phyloP scores from a whole-genome alignment of 2,888 invertebrate species.

The Notocelia uddmanniana region DNA sequence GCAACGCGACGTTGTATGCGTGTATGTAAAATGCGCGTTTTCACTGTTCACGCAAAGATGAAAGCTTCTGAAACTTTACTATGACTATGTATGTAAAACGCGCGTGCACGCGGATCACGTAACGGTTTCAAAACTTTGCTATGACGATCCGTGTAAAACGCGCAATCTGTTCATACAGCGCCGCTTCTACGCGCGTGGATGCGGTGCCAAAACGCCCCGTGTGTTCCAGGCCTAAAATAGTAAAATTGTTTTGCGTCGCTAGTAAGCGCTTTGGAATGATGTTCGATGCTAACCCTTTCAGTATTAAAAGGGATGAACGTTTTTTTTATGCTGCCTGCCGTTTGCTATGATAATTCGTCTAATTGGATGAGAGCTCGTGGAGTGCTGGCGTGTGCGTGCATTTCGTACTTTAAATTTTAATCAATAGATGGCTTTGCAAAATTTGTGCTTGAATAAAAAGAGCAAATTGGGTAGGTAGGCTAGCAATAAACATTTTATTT shows the following conservation, averaged over 20 bases:
- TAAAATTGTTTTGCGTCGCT: neutral
- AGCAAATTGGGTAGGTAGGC: neutral
- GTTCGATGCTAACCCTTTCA: constrained; percentile 69
- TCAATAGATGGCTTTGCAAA: constrained; percentile 29
- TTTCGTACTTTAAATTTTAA: constrained; percentile 67
- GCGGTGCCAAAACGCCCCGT: too few relatives aligned
- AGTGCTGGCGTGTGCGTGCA: constrained; percentile 73
- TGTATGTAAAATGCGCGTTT: too few relatives aligned
- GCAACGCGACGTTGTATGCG: too few relatives aligned
- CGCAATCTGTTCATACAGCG: too few relatives aligned
- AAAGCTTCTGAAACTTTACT: too few relatives aligned
- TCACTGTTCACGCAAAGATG: too few relatives aligned
- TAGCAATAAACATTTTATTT: neutral
- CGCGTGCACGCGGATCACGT: too few relatives aligned
- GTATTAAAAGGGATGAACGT: constrained; percentile 80
- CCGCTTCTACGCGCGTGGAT: too few relatives aligned
- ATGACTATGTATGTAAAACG: too few relatives aligned
- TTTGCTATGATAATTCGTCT: constrained; percentile 83
- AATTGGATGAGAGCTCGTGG: constrained; percentile 71
- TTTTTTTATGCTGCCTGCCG: constrained; percentile 72
- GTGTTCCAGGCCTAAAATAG: neutral
- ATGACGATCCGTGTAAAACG: too few relatives aligned
- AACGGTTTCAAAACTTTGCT: too few relatives aligned
- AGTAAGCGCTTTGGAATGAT: neutral
- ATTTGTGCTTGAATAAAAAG: neutral